Percentiles rank a stretch among this genome's conserved stretches.
Evolutionary conservation across 2,888 invertebrate genomes (phyloP).

Genomic region (Kryphioiulus occultus): DNA sequence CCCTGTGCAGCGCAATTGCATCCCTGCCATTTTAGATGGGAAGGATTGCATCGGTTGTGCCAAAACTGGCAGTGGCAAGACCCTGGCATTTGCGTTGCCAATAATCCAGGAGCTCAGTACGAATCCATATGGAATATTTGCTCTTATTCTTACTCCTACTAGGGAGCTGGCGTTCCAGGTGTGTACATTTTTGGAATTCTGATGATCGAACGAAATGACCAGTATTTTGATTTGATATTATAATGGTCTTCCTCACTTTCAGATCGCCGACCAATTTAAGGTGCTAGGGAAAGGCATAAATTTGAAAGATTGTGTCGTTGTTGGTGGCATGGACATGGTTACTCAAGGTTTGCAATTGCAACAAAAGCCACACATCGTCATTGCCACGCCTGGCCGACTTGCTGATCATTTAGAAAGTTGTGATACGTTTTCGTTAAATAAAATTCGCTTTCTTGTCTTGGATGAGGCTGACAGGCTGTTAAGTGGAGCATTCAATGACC

Average conservation of each 20-base stretch:
- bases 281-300: conserved; percentile 89
- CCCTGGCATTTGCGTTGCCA: conserved; percentile 91
- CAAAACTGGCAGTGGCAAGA: conserved; percentile 97
- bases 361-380: conserved; percentile 89
- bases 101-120: conserved; percentile 86
- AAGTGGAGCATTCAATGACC: conserved; percentile 82
- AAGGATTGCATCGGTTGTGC: conserved; percentile 94
- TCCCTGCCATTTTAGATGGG: conserved; percentile 78
- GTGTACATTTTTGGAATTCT: conserved; percentile 54
- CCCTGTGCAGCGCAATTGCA: conserved; percentile 81
- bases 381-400: conserved; percentile 87
- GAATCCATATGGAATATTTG: conserved; percentile 96
- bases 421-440: conserved; percentile 79
- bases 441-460: conserved; percentile 84
- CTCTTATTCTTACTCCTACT: conserved; percentile 92
- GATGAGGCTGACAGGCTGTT: conserved; percentile 95
- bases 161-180: conserved; percentile 88
- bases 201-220: neutral
- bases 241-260: conserved; percentile 59
- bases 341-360: conserved; percentile 83
- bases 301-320: conserved; percentile 82
- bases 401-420: conserved; percentile 53
- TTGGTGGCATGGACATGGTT: conserved; percentile 95
- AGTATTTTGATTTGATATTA: too few species aligned
- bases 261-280: conserved; percentile 95